These are phyloP conservation scores for Drosophila diplacantha DNA, from an alignment of 2,888 invertebrate species.

Conservation along the genomic window DNA sequence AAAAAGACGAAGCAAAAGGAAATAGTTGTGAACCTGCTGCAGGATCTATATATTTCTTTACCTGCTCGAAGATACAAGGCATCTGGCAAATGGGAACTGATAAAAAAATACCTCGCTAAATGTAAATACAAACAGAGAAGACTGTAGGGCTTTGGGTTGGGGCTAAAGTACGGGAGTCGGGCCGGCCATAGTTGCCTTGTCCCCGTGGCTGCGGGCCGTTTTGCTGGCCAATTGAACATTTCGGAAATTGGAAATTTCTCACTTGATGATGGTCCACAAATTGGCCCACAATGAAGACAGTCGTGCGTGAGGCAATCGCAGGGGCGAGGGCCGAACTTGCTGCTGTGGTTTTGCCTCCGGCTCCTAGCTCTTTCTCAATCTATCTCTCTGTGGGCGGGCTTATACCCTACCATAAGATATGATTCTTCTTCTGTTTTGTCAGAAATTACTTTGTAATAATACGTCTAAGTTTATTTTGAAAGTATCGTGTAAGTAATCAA, in stretches of 20 bases:
- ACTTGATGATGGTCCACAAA: constrained; percentile 70
- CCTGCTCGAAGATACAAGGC: constrained; percentile 29
- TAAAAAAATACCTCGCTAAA: constrained; percentile 62
- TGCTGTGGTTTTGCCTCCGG: constrained; percentile 45
- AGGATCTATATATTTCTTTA: constrained; percentile 1
- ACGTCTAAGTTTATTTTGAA: too few relatives aligned
- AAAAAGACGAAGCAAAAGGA: background rate
- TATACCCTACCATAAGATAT: background rate
- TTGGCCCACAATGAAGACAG: constrained; percentile 63
- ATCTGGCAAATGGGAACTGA: constrained; percentile 61
- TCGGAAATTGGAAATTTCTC: constrained; percentile 79
- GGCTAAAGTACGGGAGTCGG: background rate
- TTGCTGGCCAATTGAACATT: constrained; percentile 78
- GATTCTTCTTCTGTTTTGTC: too few relatives aligned
- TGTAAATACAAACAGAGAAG: constrained; percentile 54
- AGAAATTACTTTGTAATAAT: too few relatives aligned
- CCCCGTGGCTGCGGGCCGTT: constrained; percentile 59
- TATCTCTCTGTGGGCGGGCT: constrained; percentile 5
- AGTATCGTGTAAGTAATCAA: too few relatives aligned
- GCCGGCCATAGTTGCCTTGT: constrained; percentile 13
- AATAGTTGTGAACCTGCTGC: constrained; percentile 5
- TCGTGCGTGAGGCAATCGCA: constrained; percentile 39
- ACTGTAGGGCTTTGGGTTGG: background rate
- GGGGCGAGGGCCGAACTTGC: constrained; percentile 5
- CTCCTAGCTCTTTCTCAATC: constrained; percentile 24